phyloP scores from a whole-genome alignment of 2,888 invertebrate species.

The Omphaloscelis lunosa region DNA sequence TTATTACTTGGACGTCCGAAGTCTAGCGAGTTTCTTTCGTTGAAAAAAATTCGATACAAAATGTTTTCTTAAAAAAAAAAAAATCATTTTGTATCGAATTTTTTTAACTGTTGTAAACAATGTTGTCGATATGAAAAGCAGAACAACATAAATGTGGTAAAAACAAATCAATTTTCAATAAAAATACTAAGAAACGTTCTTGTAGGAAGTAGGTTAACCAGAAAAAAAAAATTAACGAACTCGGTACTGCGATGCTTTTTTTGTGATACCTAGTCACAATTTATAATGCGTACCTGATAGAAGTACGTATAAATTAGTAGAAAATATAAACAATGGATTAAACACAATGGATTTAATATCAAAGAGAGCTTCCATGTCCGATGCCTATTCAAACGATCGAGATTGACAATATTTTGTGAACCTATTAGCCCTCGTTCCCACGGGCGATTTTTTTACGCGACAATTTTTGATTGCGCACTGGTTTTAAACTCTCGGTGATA shows the following conservation, averaged over 20 bases:
- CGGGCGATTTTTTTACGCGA: too few relatives aligned
- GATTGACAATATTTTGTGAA: not conserved
- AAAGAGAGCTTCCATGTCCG: not conserved
- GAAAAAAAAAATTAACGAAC: too few relatives aligned
- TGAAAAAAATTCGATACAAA: too few relatives aligned
- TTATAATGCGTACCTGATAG: not conserved
- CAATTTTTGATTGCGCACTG: not conserved
- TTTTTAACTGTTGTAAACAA: not conserved
- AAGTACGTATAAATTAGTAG: not conserved
- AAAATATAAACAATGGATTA: not conserved
- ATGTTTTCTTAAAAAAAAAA: too few relatives aligned
- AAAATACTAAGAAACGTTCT: not conserved
- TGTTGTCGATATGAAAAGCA: not conserved
- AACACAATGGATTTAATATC: too few relatives aligned
- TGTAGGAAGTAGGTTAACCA: not conserved
- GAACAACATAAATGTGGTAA: too few relatives aligned
- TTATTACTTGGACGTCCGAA: not conserved
- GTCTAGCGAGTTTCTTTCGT: too few relatives aligned
- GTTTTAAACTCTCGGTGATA: not conserved
- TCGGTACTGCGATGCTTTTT: not conserved
- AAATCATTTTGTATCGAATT: not conserved
- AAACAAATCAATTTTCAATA: not conserved
- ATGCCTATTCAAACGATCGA: not conserved
- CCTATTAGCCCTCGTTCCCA: not conserved
- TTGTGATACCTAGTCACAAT: not conserved